Evolutionary conservation across 2,113 vertebrate species (phyloP).

Genomic region (Protobothrops flavoviridis): DNA sequence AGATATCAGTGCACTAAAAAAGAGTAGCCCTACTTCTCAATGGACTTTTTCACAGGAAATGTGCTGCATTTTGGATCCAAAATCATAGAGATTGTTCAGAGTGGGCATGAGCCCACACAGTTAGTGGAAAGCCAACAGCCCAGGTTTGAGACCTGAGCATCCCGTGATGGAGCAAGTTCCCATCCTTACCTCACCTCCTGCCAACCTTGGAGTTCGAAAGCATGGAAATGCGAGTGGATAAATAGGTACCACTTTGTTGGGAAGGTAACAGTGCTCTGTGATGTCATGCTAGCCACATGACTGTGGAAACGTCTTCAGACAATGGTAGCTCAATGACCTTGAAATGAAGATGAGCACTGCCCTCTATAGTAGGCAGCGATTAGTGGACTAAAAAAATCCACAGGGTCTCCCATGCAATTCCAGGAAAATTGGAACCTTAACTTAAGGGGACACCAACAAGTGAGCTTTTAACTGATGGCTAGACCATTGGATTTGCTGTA

Average conservation of each 20-base stretch:
- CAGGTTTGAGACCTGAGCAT: background rate
- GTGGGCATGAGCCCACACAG: background rate
- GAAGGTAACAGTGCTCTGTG: background rate
- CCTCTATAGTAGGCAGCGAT: background rate
- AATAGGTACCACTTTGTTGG: background rate
- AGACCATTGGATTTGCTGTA: background rate
- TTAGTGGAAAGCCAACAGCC: background rate
- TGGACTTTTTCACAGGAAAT: background rate
- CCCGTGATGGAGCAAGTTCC: background rate
- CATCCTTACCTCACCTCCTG: background rate
- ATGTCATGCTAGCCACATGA: background rate
- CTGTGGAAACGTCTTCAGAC: background rate
- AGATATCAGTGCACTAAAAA: background rate
- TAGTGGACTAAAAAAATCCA: background rate
- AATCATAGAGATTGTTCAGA: background rate
- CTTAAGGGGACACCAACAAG: background rate
- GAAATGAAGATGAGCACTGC: background rate
- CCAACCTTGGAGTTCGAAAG: background rate
- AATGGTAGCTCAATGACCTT: background rate
- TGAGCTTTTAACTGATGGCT: background rate
- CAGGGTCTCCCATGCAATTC: background rate
- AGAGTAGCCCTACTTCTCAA: background rate
- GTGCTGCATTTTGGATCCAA: background rate
- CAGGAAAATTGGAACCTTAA: background rate
- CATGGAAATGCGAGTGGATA: background rate